Conservation (phyloP, 2,888 invertebrate genomes). For the Drosophila anomalata region DNA sequence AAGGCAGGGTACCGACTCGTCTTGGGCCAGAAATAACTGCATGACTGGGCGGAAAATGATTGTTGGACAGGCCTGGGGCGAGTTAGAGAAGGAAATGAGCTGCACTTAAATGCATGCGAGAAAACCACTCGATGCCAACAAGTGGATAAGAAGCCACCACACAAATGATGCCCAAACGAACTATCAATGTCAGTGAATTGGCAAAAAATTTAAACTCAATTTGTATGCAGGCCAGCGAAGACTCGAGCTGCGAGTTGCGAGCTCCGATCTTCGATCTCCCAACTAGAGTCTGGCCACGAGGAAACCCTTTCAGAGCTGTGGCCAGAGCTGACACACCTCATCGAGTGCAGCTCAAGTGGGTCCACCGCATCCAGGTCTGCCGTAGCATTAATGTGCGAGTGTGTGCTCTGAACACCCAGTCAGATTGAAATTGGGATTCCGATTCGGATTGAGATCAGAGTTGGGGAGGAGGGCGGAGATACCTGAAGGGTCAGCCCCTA, state of each 20-base stretch:
- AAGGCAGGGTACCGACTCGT: constrained; percentile 32
- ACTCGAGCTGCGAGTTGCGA: background rate
- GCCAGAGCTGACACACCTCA: constrained; percentile 74
- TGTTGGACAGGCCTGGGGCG: constrained; percentile 52
- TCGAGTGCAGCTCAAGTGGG: constrained; percentile 68
- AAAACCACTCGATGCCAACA: constrained; percentile 80
- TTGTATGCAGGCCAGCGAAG: constrained; percentile 71
- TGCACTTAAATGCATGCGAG: constrained; percentile 77
- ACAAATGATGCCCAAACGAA: constrained; percentile 80
- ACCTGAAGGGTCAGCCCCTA: constrained; percentile 42
- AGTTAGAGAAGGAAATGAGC: constrained; percentile 77
- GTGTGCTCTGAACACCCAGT: constrained; percentile 64
- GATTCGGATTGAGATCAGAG: constrained; percentile 35
- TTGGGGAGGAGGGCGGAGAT: background rate
- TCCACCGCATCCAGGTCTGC: constrained; percentile 61
- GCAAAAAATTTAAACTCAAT: constrained; percentile 78
- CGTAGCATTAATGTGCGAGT: constrained; percentile 67
- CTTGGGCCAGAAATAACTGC: constrained; percentile 65
- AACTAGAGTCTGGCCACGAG: constrained; percentile 40
- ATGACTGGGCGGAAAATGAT: constrained; percentile 63
- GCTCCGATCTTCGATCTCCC: background rate
- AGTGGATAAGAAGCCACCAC: constrained; percentile 80
- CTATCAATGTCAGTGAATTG: constrained; percentile 80
- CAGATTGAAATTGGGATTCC: constrained; percentile 40
- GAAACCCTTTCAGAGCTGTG: constrained; percentile 72